These are phyloP conservation scores for Anolis carolinensis DNA, from an alignment of 2,113 vertebrate genomes.

Conservation along the genomic window DNA sequence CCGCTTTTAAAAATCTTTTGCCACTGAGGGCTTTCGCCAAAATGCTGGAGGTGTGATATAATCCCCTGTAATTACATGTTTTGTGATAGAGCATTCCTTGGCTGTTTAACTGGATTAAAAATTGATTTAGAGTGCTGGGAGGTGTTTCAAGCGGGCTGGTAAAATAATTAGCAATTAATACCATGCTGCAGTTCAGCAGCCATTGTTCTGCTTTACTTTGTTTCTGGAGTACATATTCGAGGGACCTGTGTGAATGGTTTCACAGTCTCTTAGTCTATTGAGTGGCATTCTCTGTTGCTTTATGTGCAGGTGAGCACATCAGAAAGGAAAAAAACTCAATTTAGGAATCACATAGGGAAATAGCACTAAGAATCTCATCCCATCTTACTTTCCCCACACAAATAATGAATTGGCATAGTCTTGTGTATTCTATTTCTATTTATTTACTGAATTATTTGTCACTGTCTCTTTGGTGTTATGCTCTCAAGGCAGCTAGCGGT, in stretches of 20 bases:
- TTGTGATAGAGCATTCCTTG: slow-evolving; percentile 70
- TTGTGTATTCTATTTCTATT: background rate
- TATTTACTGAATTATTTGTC: background rate
- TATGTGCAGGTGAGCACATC: background rate
- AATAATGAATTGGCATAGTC: background rate
- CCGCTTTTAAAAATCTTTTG: slow-evolving; percentile 63
- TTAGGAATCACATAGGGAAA: background rate
- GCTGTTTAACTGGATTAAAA: slow-evolving; percentile 68
- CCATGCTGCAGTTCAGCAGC: slow-evolving; percentile 33
- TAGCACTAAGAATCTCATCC: background rate
- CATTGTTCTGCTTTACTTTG: slow-evolving; percentile 50
- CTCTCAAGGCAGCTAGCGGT: background rate
- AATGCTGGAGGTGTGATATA: slow-evolving; percentile 68
- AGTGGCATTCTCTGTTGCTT: slow-evolving; percentile 33
- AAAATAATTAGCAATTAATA: slow-evolving; percentile 73
- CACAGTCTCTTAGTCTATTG: background rate
- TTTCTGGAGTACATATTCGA: slow-evolving; percentile 38
- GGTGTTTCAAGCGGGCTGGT: slow-evolving; percentile 58
- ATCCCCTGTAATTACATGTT: slow-evolving; percentile 73
- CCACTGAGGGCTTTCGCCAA: slow-evolving; percentile 55
- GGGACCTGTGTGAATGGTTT: slow-evolving; percentile 31
- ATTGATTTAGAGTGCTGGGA: slow-evolving; percentile 64
- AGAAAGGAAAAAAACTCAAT: background rate
- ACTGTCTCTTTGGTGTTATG: background rate
- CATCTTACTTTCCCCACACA: background rate